These are phyloP conservation scores for Spodoptera frugiperda DNA, from an alignment of 1,140 invertebrate genomes.

Conservation along the genomic window DNA sequence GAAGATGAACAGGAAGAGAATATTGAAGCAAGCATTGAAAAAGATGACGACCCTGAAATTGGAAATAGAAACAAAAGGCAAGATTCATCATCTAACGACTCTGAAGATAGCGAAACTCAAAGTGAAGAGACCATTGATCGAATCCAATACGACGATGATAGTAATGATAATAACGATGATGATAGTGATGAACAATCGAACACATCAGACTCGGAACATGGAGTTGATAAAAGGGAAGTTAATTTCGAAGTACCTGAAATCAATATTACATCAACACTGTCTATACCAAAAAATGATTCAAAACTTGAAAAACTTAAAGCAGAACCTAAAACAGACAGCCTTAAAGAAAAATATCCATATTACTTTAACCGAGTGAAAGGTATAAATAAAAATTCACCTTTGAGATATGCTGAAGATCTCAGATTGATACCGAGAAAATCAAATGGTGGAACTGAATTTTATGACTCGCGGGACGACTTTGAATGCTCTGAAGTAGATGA, in stretches of 20 bases:
- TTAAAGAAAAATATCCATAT: conserved; percentile 85
- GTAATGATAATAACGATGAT: conserved; percentile 28
- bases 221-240: conserved; percentile 67
- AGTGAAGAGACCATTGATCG: conserved; percentile 30
- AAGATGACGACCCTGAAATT: conserved; percentile 24
- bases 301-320: conserved; percentile 62
- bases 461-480: conserved; percentile 83
- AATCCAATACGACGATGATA: conserved; percentile 52
- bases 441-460: conserved; percentile 87
- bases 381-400: conserved; percentile 85
- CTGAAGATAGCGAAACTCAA: conserved; percentile 35
- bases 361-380: conserved; percentile 72
- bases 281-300: conserved; percentile 61
- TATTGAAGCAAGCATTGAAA: conserved; percentile 52
- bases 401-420: conserved; percentile 87
- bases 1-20: conserved; percentile 55
- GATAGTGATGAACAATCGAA: not conserved
- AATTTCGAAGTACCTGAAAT: conserved; percentile 67
- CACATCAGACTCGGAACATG: conserved; percentile 56
- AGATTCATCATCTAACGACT: not conserved
- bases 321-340: conserved; percentile 50
- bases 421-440: conserved; percentile 87
- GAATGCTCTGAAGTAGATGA: conserved; percentile 84
- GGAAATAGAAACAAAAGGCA: conserved; percentile 7
- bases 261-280: conserved; percentile 67